phyloP scores from a whole-genome alignment of 2,888 invertebrate genomes.

The Netelia melanura region DNA sequence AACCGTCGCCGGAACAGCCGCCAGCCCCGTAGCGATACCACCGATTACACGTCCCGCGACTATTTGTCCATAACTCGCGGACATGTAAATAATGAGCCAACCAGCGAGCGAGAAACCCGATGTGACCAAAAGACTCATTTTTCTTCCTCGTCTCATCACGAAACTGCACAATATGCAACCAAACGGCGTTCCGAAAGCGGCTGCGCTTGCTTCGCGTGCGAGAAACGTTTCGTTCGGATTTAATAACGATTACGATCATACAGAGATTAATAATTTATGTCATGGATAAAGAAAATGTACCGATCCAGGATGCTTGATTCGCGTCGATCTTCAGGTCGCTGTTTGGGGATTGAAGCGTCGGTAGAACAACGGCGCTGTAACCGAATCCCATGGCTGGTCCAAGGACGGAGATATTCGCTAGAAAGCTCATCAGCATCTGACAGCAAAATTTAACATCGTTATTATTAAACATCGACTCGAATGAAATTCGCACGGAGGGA shows the following conservation, averaged over 20 bases:
- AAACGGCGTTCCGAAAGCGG: slow-evolving; percentile 86
- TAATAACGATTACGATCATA: background rate
- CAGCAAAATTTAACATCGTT: background rate
- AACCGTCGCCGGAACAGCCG: slow-evolving; percentile 86
- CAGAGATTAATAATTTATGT: background rate
- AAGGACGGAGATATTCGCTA: slow-evolving; percentile 85
- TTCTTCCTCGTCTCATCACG: slow-evolving; percentile 86
- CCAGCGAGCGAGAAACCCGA: slow-evolving; percentile 86
- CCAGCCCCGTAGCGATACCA: slow-evolving; percentile 86
- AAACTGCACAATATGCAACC: slow-evolving; percentile 86
- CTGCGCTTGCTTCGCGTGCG: slow-evolving; percentile 85
- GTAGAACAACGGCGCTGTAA: slow-evolving; percentile 86
- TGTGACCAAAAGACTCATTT: slow-evolving; percentile 84
- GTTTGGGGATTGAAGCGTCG: slow-evolving; percentile 80
- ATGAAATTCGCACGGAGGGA: too few species aligned
- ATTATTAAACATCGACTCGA: too few species aligned
- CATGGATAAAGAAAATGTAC: slow-evolving; percentile 79
- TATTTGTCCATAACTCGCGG: slow-evolving; percentile 82
- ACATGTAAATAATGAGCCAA: slow-evolving; percentile 86
- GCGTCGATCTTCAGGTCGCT: slow-evolving; percentile 81
- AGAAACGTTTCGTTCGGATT: background rate
- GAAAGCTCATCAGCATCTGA: slow-evolving; percentile 85
- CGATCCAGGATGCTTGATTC: slow-evolving; percentile 87
- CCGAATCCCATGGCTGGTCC: slow-evolving; percentile 87
- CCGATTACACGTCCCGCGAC: slow-evolving; percentile 85